Evolutionary conservation across 2,797 vertebrate genomes (phyloP).

Genomic region (Adelosebastes latens): DNA sequence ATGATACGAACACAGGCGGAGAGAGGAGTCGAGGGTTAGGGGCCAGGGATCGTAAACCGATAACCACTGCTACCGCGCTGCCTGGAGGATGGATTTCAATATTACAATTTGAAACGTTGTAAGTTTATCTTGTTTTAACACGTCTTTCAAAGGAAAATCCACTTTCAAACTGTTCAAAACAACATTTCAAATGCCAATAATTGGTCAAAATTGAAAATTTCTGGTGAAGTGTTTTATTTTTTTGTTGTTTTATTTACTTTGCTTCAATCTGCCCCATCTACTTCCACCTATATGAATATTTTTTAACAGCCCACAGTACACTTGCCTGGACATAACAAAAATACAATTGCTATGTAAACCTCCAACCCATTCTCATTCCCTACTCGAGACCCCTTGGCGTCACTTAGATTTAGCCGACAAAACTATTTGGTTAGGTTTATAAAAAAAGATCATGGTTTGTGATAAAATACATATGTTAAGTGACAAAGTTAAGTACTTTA

Average conservation of each 20-base stretch:
- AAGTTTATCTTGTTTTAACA: background rate
- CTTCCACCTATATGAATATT: background rate
- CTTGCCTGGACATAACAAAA: background rate
- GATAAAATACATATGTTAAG: background rate
- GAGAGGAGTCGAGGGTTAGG: constrained; percentile 6
- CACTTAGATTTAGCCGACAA: too few species aligned
- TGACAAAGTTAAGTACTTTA: background rate
- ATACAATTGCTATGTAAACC: background rate
- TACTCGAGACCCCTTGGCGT: too few species aligned
- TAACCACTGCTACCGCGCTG: constrained; percentile 1
- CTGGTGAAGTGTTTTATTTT: too few species aligned
- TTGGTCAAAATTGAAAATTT: too few species aligned
- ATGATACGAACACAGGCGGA: constrained; percentile 47
- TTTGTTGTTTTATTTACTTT: background rate
- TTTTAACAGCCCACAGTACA: background rate
- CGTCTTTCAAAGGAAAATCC: background rate
- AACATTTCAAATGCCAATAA: background rate
- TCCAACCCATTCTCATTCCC: background rate
- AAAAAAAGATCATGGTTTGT: too few species aligned
- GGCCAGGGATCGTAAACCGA: constrained; percentile 16
- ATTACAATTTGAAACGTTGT: background rate
- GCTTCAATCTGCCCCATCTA: background rate
- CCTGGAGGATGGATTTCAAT: constrained; percentile 4
- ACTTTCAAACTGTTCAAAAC: background rate
- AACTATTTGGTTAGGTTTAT: too few species aligned